A percentile compares a stretch with the other conserved stretches of the same genome.
These are phyloP conservation scores for Drosophila mimica DNA, from an alignment of 2,888 invertebrate species.

Conservation along the genomic window DNA sequence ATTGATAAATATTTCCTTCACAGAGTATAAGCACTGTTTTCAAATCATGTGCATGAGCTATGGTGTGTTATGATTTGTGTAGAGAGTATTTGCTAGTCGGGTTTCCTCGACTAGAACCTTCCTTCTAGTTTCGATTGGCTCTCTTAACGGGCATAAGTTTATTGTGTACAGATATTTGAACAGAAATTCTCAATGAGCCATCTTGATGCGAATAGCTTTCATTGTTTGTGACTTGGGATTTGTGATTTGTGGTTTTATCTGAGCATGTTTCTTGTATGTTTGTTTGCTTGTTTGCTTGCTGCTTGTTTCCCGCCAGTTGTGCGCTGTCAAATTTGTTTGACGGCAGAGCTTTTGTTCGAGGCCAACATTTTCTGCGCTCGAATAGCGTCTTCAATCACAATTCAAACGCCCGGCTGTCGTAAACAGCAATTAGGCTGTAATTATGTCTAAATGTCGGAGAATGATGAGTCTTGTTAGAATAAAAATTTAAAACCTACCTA, in stretches of 20 bases:
- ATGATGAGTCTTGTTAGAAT: not conserved
- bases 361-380: conserved; percentile 5
- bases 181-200: conserved; percentile 12
- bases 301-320: conserved; percentile 2
- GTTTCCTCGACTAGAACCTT: too few species aligned
- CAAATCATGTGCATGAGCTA: not conserved
- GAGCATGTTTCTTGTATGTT: not conserved
- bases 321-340: conserved; percentile 36
- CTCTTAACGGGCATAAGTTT: conserved; percentile 1
- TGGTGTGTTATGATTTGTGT: not conserved
- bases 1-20: too few species aligned
- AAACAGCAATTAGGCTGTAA: conserved; percentile 36
- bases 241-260: not conserved
- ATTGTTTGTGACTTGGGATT: not conserved
- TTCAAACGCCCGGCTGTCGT: conserved; percentile 17
- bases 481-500: conserved; percentile 8
- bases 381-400: conserved; percentile 15
- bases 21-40: not conserved
- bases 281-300: conserved; percentile 1
- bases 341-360: conserved; percentile 9
- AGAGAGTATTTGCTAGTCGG: not conserved
- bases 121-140: not conserved
- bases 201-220: conserved; percentile 5
- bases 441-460: conserved; percentile 9
- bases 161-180: not conserved